These are phyloP conservation scores for Leucophenga montana DNA, from an alignment of 2,888 invertebrate genomes.

Conservation along the genomic window DNA sequence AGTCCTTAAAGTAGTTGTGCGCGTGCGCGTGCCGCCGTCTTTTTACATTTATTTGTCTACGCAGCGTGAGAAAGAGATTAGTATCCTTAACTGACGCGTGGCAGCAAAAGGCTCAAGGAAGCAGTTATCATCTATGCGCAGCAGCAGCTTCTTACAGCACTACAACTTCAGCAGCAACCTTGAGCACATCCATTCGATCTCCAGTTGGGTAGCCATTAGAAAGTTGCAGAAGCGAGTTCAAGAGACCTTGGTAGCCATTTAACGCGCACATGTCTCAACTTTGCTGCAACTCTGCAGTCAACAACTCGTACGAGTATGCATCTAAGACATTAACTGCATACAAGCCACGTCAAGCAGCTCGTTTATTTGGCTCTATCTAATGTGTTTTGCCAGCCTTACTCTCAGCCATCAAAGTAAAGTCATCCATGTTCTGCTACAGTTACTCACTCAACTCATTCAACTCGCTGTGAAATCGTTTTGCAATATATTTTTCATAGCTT, in stretches of 20 bases:
- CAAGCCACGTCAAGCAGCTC: background rate
- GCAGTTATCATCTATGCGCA: constrained; percentile 14
- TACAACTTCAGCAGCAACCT: constrained; percentile 9
- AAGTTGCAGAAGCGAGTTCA: background rate
- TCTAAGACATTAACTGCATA: background rate
- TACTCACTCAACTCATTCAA: constrained; percentile 9
- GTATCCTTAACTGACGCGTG: background rate
- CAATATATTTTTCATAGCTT: constrained; percentile 41
- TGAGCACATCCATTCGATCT: background rate
- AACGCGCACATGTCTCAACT: background rate
- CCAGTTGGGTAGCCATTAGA: no score
- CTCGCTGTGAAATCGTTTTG: constrained; percentile 34
- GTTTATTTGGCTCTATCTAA: background rate
- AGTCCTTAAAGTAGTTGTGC: constrained; percentile 28
- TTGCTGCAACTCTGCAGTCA: background rate
- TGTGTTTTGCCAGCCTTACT: background rate
- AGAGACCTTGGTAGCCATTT: constrained; percentile 13
- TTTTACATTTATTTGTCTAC: background rate
- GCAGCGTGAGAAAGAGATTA: background rate
- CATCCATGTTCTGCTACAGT: background rate
- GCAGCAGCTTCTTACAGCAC: constrained; percentile 15
- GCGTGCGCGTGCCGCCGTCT: constrained; percentile 47
- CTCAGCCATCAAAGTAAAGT: background rate
- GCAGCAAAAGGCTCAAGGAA: constrained; percentile 8
- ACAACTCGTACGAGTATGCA: background rate